phyloP scores from a whole-genome alignment of 2,113 vertebrate genomes.

The Pontoporia blainvillei region DNA sequence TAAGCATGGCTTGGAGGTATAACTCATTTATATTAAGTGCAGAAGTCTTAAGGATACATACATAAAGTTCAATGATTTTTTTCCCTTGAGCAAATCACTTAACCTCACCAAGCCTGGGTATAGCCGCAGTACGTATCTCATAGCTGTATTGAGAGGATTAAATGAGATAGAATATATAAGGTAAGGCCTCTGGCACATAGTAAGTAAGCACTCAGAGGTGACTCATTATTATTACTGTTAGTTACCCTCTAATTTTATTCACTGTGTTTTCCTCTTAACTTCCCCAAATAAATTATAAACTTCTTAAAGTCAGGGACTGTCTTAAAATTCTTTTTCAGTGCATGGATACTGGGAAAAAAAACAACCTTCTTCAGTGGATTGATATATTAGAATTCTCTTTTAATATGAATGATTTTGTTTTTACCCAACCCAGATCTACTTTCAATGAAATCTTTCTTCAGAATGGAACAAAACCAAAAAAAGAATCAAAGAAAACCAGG shows the following conservation, averaged over 20 bases:
- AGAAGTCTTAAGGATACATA: not conserved
- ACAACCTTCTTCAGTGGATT: not conserved
- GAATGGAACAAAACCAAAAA: not conserved
- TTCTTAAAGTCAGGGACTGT: not conserved
- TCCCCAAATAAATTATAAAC: not conserved
- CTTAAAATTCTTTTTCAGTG: not conserved
- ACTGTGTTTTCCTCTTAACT: not conserved
- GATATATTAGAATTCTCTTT: not conserved
- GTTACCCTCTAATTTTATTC: not conserved
- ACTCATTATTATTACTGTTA: not conserved
- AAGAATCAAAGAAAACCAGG: not conserved
- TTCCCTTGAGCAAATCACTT: not conserved
- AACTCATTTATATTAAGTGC: not conserved
- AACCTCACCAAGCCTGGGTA: not conserved
- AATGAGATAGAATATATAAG: not conserved
- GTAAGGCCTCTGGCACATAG: not conserved
- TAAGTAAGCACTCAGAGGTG: not conserved
- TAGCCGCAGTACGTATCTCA: not conserved
- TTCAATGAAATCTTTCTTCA: constrained; percentile 11
- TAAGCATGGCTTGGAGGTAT: not conserved
- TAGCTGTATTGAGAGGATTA: not conserved
- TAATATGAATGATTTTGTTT: too few relatives aligned
- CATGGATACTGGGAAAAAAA: not conserved
- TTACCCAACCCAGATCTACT: not conserved
- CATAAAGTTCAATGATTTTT: not conserved